Base-by-base conservation (phyloP, 2,113 vertebrate genomes). In the Meles meles region DNA sequence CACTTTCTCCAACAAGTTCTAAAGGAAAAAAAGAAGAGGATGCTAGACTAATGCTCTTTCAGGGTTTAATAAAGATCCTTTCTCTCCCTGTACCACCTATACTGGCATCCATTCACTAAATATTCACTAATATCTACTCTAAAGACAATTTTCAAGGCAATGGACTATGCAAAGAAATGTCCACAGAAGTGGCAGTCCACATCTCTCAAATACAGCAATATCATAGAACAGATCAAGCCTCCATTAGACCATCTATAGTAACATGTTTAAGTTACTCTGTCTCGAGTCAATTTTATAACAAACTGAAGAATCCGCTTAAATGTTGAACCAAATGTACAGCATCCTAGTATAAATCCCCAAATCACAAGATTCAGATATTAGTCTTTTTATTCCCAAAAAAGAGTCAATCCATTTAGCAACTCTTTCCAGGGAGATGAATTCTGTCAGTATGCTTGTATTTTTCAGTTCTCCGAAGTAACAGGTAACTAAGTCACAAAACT, bases 1-100 rank as follows among this genome's bases (percentile, higher is more conserved):
- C 83, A 99, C 98, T 80, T 61, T 84, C 89, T 99, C 99, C 96
- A 99, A 97, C 95, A 99, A 97, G 57, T 96, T 98, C 99, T 99
- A 47, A 21, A 61, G 47, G 92, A 98, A 97, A 25, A 89, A 97
- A 91, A 71, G 82, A 95, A 92, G 42, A 92, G 61, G 82, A 90
- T 95, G 82, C 93, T 63, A 97, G 61, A 94, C 84, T 77, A 92
- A 80, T 13, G 1, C 6, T 76, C 13, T 47, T 37, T 3, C 88
- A 61, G 0, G 29, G 47, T 15, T 85, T 47, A 90, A 55, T 80
- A 67, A 94, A 52, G 57, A 39, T 34, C 12, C 59, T 52, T 90
- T 92, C 63, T 69, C 47, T 76, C 31, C 71, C 85, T 9, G 18
- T 20, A 61, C 25, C 21, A 1, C 39, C 37, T 90, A 59, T 7